Evolutionary conservation across 2,797 vertebrate genomes (phyloP).

Genomic region (Otolemur crassicaudatus): DNA sequence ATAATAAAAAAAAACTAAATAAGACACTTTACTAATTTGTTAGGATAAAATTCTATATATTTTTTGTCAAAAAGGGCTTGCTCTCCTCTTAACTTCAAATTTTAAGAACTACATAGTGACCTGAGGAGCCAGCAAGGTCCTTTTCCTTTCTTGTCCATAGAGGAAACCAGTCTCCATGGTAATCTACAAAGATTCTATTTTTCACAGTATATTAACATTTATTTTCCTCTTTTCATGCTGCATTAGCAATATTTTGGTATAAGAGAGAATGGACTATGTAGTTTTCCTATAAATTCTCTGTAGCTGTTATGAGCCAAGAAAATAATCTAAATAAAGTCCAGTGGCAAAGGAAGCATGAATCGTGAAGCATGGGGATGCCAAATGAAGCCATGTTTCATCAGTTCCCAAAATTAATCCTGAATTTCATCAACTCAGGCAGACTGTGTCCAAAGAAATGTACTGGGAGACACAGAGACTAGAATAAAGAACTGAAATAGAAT

Average conservation of each 20-base stretch:
- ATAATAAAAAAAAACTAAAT: background rate
- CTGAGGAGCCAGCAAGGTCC: background rate
- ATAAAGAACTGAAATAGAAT: background rate
- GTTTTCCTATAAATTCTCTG: constrained; percentile 48
- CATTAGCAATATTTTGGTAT: constrained; percentile 45
- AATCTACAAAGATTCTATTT: background rate
- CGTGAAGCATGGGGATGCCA: constrained; percentile 28
- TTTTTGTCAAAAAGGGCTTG: background rate
- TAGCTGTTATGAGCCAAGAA: constrained; percentile 26
- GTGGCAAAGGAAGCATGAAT: constrained; percentile 54
- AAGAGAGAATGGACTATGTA: background rate
- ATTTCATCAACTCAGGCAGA: constrained; percentile 40
- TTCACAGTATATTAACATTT: constrained; percentile 14
- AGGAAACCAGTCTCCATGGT: background rate
- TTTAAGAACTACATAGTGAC: background rate
- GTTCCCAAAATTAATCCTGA: constrained; percentile 59
- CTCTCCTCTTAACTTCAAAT: background rate
- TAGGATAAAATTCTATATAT: background rate
- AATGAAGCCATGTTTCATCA: constrained; percentile 55
- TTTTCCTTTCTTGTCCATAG: background rate
- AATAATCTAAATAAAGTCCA: constrained; percentile 69
- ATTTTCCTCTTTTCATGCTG: constrained; percentile 48
- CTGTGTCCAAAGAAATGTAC: background rate
- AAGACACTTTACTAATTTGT: background rate
- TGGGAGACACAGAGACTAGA: constrained; percentile 10